Conservation (phyloP, 2,888 invertebrate species). For the Clivina fossor region DNA sequence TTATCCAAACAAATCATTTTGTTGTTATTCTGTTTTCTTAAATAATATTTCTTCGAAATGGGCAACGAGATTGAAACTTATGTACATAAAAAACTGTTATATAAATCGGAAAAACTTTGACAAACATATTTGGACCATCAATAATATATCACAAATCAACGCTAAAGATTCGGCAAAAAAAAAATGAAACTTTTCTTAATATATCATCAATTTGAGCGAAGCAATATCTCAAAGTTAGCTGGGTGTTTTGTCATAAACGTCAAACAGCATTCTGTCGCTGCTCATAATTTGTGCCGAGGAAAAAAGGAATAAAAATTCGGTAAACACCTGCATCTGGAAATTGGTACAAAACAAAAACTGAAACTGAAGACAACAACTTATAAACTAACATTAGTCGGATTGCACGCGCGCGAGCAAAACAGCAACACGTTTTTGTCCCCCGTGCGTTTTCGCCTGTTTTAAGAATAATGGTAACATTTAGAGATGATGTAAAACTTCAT, state of each 20-base stretch:
- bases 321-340: constrained; percentile 19
- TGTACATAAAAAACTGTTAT: too few relatives aligned
- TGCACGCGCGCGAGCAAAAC: constrained; percentile 4
- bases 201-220: too few relatives aligned
- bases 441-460: constrained; percentile 19
- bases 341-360: too few relatives aligned
- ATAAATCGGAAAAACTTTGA: constrained; percentile 5
- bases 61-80: too few relatives aligned
- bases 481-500: constrained; percentile 27
- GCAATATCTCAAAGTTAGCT: constrained; percentile 20
- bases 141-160: too few relatives aligned
- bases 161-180: too few relatives aligned
- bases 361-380: constrained; percentile 26
- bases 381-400: background rate
- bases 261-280: constrained; percentile 5
- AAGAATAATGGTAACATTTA: constrained; percentile 32
- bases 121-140: too few relatives aligned
- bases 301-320: constrained; percentile 18
- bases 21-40: too few relatives aligned
- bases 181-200: too few relatives aligned
- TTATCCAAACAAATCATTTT: too few relatives aligned
- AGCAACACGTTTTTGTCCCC: too few relatives aligned
- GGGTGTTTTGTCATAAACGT: constrained; percentile 28
- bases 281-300: background rate
- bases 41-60: too few relatives aligned